A percentile compares a stretch with the other conserved stretches of the same genome.
These are phyloP conservation scores for Drosophila paulistorum DNA, from an alignment of 1,140 invertebrate genomes.

Conservation along the genomic window DNA sequence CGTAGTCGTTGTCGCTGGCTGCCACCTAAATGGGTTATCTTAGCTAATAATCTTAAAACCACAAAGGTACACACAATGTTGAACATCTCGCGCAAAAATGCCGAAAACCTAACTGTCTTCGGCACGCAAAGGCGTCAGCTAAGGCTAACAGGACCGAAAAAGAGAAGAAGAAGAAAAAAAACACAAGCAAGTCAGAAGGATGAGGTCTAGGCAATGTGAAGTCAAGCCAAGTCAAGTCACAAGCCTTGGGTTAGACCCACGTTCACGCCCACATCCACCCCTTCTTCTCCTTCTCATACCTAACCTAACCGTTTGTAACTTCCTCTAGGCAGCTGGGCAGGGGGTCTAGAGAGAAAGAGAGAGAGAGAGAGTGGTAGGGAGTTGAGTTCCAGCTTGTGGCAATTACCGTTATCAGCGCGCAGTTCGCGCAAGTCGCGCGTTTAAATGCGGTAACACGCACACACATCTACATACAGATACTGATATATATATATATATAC, in stretches of 20 bases:
- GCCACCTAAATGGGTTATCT: conserved; percentile 74
- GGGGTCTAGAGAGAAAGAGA: background rate
- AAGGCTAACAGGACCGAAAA: background rate
- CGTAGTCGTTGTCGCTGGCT: conserved; percentile 44
- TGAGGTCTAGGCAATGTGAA: conserved; percentile 31
- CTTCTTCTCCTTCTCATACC: background rate
- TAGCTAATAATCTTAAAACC: conserved; percentile 79
- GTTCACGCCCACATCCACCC: too few relatives aligned
- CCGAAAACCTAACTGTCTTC: conserved; percentile 67
- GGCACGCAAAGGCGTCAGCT: conserved; percentile 57
- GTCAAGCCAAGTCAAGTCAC: conserved; percentile 27
- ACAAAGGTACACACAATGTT: conserved; percentile 54
- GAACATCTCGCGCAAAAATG: conserved; percentile 62
- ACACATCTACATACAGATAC: conserved; percentile 47
- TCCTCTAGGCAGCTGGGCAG: conserved; percentile 24
- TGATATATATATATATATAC: conserved; percentile 30
- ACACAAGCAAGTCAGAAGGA: background rate
- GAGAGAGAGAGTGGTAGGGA: background rate
- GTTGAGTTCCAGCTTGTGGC: conserved; percentile 70
- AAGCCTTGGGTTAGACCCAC: conserved; percentile 10
- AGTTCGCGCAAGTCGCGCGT: conserved; percentile 74
- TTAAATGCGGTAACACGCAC: conserved; percentile 78
- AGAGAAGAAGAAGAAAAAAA: background rate
- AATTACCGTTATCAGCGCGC: conserved; percentile 80
- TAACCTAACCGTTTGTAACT: background rate